These are phyloP conservation scores for Goniozus legneri DNA, from an alignment of 1,140 invertebrate genomes.

Conservation along the genomic window DNA sequence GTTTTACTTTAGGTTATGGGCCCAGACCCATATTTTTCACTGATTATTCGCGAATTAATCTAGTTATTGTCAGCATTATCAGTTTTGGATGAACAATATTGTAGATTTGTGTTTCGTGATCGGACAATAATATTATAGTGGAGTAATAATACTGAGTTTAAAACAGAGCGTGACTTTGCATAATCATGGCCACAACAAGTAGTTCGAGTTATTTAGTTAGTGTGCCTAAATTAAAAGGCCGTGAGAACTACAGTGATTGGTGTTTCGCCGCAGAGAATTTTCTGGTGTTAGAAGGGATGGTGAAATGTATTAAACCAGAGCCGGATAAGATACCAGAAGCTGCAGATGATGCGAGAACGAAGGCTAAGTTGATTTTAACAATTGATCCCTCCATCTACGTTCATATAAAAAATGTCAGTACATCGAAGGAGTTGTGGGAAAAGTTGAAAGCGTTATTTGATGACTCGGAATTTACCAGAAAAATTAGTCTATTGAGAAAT, in stretches of 20 bases:
- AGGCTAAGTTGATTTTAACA: slow-evolving; percentile 34
- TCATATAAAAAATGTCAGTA: slow-evolving; percentile 30
- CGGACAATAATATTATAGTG: too few species aligned
- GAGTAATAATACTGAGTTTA: too few species aligned
- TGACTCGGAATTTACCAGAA: slow-evolving; percentile 25
- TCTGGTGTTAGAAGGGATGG: slow-evolving; percentile 22
- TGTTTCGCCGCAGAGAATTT: slow-evolving; percentile 27
- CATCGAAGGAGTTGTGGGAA: slow-evolving; percentile 29
- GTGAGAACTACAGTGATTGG: slow-evolving; percentile 30
- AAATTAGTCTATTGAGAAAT: slow-evolving; percentile 26
- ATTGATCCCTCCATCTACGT: slow-evolving; percentile 35
- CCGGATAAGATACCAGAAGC: slow-evolving; percentile 10
- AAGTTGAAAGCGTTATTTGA: slow-evolving; percentile 28
- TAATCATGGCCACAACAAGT: slow-evolving; percentile 8
- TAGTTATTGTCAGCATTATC: too few species aligned
- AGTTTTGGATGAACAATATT: too few species aligned
- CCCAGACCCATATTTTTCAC: too few species aligned
- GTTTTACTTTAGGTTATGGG: too few species aligned
- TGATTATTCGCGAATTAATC: too few species aligned
- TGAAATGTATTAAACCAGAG: background rate
- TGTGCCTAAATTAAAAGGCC: slow-evolving; percentile 24
- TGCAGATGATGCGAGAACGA: slow-evolving; percentile 23
- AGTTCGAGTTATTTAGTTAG: slow-evolving; percentile 17
- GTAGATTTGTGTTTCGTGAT: too few species aligned
- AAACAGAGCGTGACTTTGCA: too few species aligned